A percentile compares a stretch with the other conserved stretches of the same genome.
phyloP scores from a whole-genome alignment of 1,140 invertebrate genomes.

The Drosophila chauvacae region DNA sequence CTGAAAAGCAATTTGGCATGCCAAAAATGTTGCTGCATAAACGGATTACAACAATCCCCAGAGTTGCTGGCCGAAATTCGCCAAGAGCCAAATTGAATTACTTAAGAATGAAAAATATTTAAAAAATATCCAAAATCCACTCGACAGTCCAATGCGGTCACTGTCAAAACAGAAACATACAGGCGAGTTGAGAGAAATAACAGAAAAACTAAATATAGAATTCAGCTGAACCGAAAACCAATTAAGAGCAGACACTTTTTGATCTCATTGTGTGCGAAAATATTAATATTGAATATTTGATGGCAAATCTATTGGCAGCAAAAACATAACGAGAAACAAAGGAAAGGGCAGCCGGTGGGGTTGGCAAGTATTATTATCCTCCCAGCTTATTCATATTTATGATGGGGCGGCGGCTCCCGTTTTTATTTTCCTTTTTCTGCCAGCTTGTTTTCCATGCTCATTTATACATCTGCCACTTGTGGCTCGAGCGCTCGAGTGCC shows the following conservation, averaged over 20 bases:
- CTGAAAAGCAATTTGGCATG: slow-evolving; percentile 17
- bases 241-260: slow-evolving; percentile 31
- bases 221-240: slow-evolving; percentile 30
- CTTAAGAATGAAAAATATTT: slow-evolving; percentile 28
- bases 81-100: slow-evolving; percentile 39
- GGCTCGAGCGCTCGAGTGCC: slow-evolving; percentile 21
- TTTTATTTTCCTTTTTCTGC: slow-evolving; percentile 27
- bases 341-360: background rate
- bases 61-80: slow-evolving; percentile 7
- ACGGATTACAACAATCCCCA: slow-evolving; percentile 17
- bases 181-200: slow-evolving; percentile 2
- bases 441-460: slow-evolving; percentile 44
- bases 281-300: slow-evolving; percentile 65
- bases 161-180: slow-evolving; percentile 1
- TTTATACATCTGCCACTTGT: slow-evolving; percentile 53
- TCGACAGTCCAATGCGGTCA: slow-evolving; percentile 9
- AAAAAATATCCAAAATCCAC: slow-evolving; percentile 20
- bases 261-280: slow-evolving; percentile 21
- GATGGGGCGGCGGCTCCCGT: slow-evolving; percentile 14
- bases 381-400: slow-evolving; percentile 43
- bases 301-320: slow-evolving; percentile 27
- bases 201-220: slow-evolving; percentile 34
- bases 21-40: slow-evolving; percentile 16
- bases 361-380: slow-evolving; percentile 29
- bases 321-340: slow-evolving; percentile 5